phyloP scores from a whole-genome alignment of 2,797 vertebrate genomes.

The Scarus forsteni region DNA sequence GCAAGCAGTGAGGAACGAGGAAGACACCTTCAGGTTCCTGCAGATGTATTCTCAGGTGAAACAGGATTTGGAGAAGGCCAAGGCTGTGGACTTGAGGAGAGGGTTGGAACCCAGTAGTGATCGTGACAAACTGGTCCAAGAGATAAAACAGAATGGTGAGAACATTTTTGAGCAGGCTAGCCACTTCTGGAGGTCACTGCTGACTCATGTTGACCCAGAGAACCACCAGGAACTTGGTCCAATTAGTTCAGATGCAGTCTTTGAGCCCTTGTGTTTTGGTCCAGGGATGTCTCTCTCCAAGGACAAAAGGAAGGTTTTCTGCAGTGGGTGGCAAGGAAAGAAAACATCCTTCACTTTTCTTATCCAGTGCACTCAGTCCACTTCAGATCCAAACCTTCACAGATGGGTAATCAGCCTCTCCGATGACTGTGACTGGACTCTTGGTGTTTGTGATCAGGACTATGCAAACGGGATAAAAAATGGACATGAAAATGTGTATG shows the following conservation, averaged over 20 bases:
- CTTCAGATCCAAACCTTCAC: neutral
- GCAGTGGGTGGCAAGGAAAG: neutral
- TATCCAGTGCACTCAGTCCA: neutral
- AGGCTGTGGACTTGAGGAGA: conserved; percentile 60
- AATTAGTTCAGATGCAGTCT: conserved; percentile 30
- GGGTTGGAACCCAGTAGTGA: conserved; percentile 61
- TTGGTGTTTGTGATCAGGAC: conserved; percentile 57
- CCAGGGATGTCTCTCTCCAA: conserved; percentile 52
- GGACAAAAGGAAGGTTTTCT: conserved; percentile 60
- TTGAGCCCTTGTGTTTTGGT: conserved; percentile 24
- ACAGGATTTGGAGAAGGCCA: conserved; percentile 66
- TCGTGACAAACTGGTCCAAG: conserved; percentile 51
- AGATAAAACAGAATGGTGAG: conserved; percentile 44
- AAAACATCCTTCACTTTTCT: neutral
- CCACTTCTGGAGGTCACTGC: conserved; percentile 43
- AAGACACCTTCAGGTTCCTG: conserved; percentile 73
- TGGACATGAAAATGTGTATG: conserved; percentile 29
- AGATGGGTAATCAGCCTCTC: conserved; percentile 60
- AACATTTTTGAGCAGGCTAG: conserved; percentile 23
- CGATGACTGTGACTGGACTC: conserved; percentile 52
- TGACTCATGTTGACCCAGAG: conserved; percentile 70
- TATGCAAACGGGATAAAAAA: neutral
- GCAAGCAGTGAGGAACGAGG: conserved; percentile 57
- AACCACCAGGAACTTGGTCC: conserved; percentile 22
- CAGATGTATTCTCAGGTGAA: conserved; percentile 72